Evolutionary conservation across 1,140 invertebrate genomes (phyloP), one percentile per base, ranked within the genome.

Genomic region (Brachionus asplanchnoidis): DNA sequence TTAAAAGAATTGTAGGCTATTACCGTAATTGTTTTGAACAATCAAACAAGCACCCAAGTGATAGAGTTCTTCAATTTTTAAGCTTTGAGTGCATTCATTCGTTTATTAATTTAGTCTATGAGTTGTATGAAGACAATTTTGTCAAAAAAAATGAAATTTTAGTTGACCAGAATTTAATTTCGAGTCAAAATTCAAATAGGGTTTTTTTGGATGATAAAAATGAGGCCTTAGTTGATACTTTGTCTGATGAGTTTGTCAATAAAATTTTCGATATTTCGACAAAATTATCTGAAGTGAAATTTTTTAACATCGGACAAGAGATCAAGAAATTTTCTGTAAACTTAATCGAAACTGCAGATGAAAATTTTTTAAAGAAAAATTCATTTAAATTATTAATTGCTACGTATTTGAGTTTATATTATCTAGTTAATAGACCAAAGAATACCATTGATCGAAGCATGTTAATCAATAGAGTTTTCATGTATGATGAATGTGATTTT

Each of bases 21-120:
- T 82, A 82, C 40, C 32, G 79, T 11, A 82, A 82, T 68, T 65
- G 53, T 44, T 82, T 28, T 46, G 53, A 82, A 68, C 32, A 82
- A 46, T 60, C 79, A 44, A 60, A 36, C 8, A 68, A 68, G 20
- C 36, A 46, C 8, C 20, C 44, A 42, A 68, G 36, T 65, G 79
- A 82, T 20, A 82, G 65, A 46, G n/a, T 36, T 12, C 79, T 82
- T 60, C 20, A 65, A 26, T 68, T 82, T 32, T 20, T 82, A 46
- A 66, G 79, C 8, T 65, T 42, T 9, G 79, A 82, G 65, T 82
- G 79, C 32, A 68, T 60, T 26, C 32, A 60, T 28, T 40, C 36
- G n/a, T 82, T 36, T 23, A 17, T 82, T 26, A 42, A 82, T 56
- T 12, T 82, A 26, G 20, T 82, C 7, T 42, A 65, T 40, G 79